Conservation (phyloP, 2,113 vertebrate species). For the Hepsetus odoe region DNA sequence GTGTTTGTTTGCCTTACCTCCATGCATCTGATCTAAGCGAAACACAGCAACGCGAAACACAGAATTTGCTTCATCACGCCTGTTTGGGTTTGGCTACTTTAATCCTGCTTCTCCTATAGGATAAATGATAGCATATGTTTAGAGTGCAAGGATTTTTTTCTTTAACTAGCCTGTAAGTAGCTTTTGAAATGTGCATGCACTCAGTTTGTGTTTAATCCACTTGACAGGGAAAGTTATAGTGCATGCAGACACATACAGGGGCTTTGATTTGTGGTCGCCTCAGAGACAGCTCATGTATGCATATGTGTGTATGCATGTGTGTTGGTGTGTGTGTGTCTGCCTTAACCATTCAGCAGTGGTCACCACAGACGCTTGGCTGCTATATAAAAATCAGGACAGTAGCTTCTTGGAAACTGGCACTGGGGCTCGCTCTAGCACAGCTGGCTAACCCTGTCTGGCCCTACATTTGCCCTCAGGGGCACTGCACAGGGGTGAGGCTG, state of each 20-base stretch:
- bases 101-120: conserved; percentile 43
- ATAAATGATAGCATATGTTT: conserved; percentile 63
- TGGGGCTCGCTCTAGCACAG: conserved; percentile 66
- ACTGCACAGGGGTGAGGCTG: conserved; percentile 70
- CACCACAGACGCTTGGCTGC: conserved; percentile 45
- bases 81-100: conserved; percentile 31
- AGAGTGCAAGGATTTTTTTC: conserved; percentile 54
- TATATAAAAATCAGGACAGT: conserved; percentile 51
- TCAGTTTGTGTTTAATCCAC: conserved; percentile 36
- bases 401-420: conserved; percentile 51
- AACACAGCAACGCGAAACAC: conserved; percentile 48
- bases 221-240: conserved; percentile 50
- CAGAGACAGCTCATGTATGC: conserved; percentile 40
- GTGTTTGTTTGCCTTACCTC: conserved; percentile 44
- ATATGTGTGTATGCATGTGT: conserved; percentile 30
- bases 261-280: conserved; percentile 51
- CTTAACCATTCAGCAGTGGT: conserved; percentile 45
- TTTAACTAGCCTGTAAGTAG: conserved; percentile 60
- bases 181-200: conserved; percentile 29
- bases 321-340: conserved; percentile 10
- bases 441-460: conserved; percentile 75
- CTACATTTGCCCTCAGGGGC: conserved; percentile 58
- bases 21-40: conserved; percentile 46
- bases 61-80: conserved; percentile 37
- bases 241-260: conserved; percentile 39